These are phyloP conservation scores for Pogonocichla stellata DNA, from an alignment of 2,113 vertebrate species.

Conservation along the genomic window DNA sequence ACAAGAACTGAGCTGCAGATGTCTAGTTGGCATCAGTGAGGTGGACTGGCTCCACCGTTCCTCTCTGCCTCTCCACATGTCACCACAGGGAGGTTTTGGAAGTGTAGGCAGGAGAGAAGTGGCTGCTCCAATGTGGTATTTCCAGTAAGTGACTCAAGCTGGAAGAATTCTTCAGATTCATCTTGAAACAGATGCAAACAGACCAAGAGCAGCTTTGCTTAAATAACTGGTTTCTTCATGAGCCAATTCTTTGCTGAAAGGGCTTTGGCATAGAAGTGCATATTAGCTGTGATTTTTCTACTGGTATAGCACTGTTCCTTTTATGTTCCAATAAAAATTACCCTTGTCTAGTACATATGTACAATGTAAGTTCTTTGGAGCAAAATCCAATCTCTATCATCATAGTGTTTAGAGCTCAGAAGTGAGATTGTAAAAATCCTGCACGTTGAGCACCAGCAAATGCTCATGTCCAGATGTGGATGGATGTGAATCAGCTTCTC, in stretches of 20 bases:
- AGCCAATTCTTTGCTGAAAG: neutral
- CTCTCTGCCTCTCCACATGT: neutral
- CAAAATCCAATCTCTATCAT: neutral
- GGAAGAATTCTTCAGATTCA: neutral
- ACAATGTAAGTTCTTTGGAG: neutral
- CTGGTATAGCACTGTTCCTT: neutral
- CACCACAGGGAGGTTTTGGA: neutral
- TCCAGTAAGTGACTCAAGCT: neutral
- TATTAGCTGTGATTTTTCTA: constrained; percentile 9
- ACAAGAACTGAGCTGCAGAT: neutral
- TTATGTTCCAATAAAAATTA: neutral
- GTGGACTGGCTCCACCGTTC: neutral
- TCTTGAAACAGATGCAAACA: neutral
- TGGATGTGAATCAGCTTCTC: neutral
- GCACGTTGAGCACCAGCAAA: neutral
- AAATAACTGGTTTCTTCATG: neutral
- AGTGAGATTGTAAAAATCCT: neutral
- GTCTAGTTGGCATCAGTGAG: neutral
- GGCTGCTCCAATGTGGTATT: neutral
- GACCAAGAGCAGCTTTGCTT: neutral
- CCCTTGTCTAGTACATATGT: neutral
- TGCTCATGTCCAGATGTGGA: neutral
- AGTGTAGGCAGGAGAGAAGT: neutral
- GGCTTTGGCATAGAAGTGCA: neutral
- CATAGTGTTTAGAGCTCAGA: neutral